A percentile compares a stretch with the other conserved stretches of the same genome.
Conservation (phyloP, 2,797 vertebrate species). For the Tympanoctomys barrerae region DNA sequence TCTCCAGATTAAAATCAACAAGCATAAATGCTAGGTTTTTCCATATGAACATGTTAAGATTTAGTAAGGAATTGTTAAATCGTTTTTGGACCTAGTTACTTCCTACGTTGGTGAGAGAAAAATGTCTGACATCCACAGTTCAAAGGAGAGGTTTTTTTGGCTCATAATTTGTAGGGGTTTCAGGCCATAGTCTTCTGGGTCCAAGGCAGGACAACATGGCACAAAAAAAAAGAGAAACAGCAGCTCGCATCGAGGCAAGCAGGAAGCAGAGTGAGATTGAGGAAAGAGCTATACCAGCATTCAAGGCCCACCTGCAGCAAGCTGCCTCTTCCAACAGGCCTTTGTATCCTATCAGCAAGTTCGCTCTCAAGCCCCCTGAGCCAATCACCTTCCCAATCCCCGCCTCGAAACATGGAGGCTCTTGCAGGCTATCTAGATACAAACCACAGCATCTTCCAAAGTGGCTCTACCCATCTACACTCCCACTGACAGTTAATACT, state of each 20-base stretch:
- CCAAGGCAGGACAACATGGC: background rate
- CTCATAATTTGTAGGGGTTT: background rate
- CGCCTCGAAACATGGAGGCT: background rate
- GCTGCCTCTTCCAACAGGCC: background rate
- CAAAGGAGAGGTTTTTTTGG: background rate
- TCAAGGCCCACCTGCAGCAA: background rate
- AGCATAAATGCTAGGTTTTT: background rate
- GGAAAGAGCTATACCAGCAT: background rate
- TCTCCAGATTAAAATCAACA: background rate
- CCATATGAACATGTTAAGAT: background rate
- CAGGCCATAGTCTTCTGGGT: background rate
- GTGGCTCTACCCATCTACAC: background rate
- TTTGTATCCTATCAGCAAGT: background rate
- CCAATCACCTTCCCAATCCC: background rate
- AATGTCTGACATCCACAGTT: background rate
- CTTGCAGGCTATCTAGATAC: background rate
- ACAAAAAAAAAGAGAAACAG: no score
- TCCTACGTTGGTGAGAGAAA: background rate
- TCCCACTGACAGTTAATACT: background rate
- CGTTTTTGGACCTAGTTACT: background rate
- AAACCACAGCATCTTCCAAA: background rate
- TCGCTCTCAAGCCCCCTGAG: background rate
- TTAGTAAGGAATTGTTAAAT: background rate
- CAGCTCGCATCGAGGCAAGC: background rate
- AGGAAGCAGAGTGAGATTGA: background rate